phyloP scores from a whole-genome alignment of 2,113 vertebrate species.

The Anseranas semipalmata region DNA sequence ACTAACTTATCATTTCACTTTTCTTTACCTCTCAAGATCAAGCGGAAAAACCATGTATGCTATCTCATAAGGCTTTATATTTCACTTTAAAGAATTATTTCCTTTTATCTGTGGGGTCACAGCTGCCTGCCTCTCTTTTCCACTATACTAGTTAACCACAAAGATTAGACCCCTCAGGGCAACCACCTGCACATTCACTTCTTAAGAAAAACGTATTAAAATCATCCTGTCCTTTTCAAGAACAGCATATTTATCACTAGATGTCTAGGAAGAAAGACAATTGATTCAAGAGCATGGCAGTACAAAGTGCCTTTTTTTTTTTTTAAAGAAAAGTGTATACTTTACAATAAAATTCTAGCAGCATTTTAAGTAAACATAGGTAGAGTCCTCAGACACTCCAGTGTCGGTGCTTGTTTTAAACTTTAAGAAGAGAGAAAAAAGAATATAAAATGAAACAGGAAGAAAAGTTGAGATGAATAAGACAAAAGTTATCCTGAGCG shows the following conservation, averaged over 20 bases:
- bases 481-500: neutral
- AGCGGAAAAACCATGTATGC: neutral
- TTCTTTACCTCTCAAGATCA: neutral
- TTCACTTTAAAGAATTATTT: neutral
- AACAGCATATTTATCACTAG: neutral
- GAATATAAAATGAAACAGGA: neutral
- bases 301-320: neutral
- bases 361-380: neutral
- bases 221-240: neutral
- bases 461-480: neutral
- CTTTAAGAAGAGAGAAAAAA: neutral
- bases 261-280: neutral
- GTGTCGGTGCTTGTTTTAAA: neutral
- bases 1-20: neutral
- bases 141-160: neutral
- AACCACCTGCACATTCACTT: neutral
- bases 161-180: neutral
- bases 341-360: neutral
- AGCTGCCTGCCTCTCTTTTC: neutral
- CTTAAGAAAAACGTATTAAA: neutral
- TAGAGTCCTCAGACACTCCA: neutral
- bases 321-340: neutral
- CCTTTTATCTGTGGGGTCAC: neutral
- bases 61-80: neutral
- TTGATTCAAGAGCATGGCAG: neutral